Conservation (phyloP, 2,888 invertebrate species). For the Rugalucina vietnamica region DNA sequence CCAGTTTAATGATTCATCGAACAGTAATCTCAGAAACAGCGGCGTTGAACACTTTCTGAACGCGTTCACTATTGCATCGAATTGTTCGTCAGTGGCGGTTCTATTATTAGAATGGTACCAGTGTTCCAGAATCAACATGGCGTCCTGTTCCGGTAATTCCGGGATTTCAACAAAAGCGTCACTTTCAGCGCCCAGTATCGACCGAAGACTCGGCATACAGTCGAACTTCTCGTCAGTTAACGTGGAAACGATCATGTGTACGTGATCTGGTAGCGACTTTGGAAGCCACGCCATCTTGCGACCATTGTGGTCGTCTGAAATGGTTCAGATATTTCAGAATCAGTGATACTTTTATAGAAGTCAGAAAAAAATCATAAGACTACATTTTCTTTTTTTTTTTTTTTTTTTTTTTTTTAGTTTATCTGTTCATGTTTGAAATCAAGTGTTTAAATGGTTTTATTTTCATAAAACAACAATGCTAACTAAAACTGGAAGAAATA, state of each 20-base stretch:
- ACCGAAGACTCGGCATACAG: constrained; percentile 67
- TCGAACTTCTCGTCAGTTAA: constrained; percentile 74
- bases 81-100: constrained; percentile 86
- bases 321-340: too few species aligned
- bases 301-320: constrained; percentile 85
- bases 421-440: too few species aligned
- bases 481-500: too few species aligned
- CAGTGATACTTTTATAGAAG: not conserved
- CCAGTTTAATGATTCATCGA: constrained; percentile 76
- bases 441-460: too few species aligned
- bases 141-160: constrained; percentile 72
- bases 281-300: constrained; percentile 91
- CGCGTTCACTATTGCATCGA: constrained; percentile 88
- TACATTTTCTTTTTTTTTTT: too few species aligned
- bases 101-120: constrained; percentile 70
- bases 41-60: constrained; percentile 75
- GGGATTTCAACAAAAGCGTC: constrained; percentile 74
- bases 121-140: constrained; percentile 71
- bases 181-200: constrained; percentile 61
- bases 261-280: constrained; percentile 89
- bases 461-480: too few species aligned
- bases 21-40: constrained; percentile 76
- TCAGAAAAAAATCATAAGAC: too few species aligned
- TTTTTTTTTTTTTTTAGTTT: too few species aligned
- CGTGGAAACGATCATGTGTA: constrained; percentile 88